A percentile compares a stretch with the other conserved stretches of the same genome.
These are phyloP conservation scores for Aix galericulata DNA, from an alignment of 2,113 vertebrate species.

Conservation along the genomic window DNA sequence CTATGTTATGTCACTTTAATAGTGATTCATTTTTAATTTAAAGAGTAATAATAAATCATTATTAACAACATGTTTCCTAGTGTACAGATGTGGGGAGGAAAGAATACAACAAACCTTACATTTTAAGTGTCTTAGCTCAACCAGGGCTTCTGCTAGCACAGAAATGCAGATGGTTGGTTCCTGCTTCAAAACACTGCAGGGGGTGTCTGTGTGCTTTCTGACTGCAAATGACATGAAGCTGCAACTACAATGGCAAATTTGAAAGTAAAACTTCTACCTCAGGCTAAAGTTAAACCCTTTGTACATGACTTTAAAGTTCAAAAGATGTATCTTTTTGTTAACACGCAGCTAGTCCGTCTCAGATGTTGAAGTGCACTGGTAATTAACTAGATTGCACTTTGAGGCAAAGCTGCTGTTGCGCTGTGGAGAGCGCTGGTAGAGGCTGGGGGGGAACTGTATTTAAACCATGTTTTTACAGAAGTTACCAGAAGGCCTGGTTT, in stretches of 20 bases:
- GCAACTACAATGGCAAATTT: conserved; percentile 31
- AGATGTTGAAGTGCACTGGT: conserved; percentile 22
- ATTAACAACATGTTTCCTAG: not conserved
- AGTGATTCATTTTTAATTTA: not conserved
- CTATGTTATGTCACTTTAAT: not conserved
- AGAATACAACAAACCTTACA: not conserved
- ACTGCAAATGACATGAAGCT: not conserved
- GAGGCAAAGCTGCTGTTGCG: conserved; percentile 17
- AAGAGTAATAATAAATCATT: not conserved
- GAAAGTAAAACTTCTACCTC: conserved; percentile 49
- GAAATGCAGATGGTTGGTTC: conserved; percentile 33
- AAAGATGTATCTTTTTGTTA: conserved; percentile 11
- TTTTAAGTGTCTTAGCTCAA: not conserved
- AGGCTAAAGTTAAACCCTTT: conserved; percentile 63
- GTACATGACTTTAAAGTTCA: conserved; percentile 27
- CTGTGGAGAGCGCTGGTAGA: not conserved
- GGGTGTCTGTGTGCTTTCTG: not conserved
- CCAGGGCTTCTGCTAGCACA: conserved; percentile 65
- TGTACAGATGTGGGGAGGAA: not conserved
- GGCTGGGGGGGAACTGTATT: not conserved
- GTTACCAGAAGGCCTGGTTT: conserved; percentile 71
- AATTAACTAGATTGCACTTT: conserved; percentile 41
- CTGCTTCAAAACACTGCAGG: conserved; percentile 21
- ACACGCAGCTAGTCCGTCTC: not conserved
- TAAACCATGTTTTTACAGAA: not conserved